Evolutionary conservation across 2,797 vertebrate genomes (phyloP).

Genomic region (Bradypus variegatus): DNA sequence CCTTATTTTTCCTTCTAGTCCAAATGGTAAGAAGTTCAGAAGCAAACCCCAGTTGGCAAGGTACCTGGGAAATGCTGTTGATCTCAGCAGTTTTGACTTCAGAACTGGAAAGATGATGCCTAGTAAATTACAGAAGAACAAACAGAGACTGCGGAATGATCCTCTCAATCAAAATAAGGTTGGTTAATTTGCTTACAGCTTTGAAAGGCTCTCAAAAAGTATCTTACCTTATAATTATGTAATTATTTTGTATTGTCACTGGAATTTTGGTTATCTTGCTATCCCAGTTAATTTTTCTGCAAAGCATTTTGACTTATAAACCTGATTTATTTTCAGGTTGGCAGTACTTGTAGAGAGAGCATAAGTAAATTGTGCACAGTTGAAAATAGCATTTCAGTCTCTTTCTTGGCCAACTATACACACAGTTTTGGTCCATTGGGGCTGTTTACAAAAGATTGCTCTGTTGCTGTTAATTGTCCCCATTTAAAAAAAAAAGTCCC

Average conservation of each 20-base stretch:
- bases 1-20: constrained; percentile 76
- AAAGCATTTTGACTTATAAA: constrained; percentile 9
- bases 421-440: not conserved
- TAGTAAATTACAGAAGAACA: constrained; percentile 94
- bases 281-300: not conserved
- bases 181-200: constrained; percentile 58
- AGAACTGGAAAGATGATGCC: constrained; percentile 96
- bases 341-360: not conserved
- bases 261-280: not conserved
- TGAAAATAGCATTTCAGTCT: not conserved
- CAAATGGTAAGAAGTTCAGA: constrained; percentile 94
- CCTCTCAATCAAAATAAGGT: constrained; percentile 82
- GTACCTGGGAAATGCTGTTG: constrained; percentile 90
- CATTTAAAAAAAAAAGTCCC: not conserved
- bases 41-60: constrained; percentile 94
- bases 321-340: constrained; percentile 8
- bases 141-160: constrained; percentile 88
- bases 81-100: constrained; percentile 95
- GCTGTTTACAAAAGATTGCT: not conserved
- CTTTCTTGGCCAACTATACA: not conserved
- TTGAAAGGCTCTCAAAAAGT: not conserved
- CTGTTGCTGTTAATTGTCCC: not conserved
- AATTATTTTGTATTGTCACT: not conserved
- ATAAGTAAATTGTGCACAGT: not conserved
- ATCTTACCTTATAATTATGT: not conserved